Evolutionary conservation across 2,113 vertebrate genomes (phyloP).

Genomic region (Athene noctua): DNA sequence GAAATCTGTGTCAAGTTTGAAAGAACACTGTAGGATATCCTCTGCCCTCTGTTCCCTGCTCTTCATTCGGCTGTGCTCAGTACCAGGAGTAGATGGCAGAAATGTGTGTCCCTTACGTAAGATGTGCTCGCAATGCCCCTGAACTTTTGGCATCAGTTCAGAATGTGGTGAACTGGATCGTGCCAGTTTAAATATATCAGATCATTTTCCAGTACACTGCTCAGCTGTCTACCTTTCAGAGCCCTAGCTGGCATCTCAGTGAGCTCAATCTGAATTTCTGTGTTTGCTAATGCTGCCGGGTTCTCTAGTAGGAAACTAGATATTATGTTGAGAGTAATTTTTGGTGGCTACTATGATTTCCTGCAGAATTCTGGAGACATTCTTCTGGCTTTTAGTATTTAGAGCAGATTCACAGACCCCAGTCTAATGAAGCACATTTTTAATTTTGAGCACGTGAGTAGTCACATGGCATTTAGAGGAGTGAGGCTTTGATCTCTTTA

Average conservation of each 20-base stretch:
- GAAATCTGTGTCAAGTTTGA: constrained; percentile 37
- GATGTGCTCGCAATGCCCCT: not conserved
- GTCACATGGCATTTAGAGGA: not conserved
- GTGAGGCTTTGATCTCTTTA: not conserved
- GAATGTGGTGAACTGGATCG: constrained; percentile 9
- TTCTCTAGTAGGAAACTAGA: not conserved
- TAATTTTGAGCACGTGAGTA: not conserved
- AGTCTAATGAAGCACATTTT: not conserved
- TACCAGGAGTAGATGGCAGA: not conserved
- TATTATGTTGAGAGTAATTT: not conserved
- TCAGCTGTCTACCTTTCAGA: constrained; percentile 60
- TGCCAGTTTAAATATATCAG: constrained; percentile 61
- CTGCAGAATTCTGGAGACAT: not conserved
- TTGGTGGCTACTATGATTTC: not conserved
- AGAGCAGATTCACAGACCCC: not conserved
- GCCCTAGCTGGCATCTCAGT: constrained; percentile 35
- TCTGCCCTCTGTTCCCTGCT: constrained; percentile 1
- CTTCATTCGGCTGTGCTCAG: not conserved
- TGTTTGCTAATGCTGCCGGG: not conserved
- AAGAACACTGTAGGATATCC: constrained; percentile 38
- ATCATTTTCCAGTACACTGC: constrained; percentile 48
- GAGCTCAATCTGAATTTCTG: constrained; percentile 27
- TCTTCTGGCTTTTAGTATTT: not conserved
- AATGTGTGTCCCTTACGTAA: constrained; percentile 10
- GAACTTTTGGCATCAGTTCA: constrained; percentile 44